Percentiles rank a stretch among this genome's conserved stretches.
phyloP scores from a whole-genome alignment of 2,888 invertebrate genomes.

The Aricia artaxerxes region DNA sequence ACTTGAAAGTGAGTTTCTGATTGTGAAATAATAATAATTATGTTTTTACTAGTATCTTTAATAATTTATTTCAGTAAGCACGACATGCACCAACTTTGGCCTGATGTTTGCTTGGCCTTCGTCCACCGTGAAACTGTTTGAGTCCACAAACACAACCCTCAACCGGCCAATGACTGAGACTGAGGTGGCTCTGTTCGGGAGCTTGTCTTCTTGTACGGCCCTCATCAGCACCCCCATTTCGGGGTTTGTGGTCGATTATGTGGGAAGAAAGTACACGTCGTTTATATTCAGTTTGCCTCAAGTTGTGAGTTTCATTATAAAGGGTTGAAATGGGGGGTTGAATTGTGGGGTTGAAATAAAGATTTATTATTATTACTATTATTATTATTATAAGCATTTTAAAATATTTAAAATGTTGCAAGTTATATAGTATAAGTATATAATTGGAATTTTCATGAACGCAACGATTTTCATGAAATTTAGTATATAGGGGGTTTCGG shows the following conservation, averaged over 20 bases:
- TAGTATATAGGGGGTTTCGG: too few relatives aligned
- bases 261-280: conserved; percentile 46
- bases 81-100: conserved; percentile 41
- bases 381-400: not conserved
- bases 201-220: conserved; percentile 44
- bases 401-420: not conserved
- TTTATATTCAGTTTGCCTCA: conserved; percentile 40
- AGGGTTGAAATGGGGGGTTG: too few relatives aligned
- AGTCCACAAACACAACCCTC: conserved; percentile 44
- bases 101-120: conserved; percentile 47
- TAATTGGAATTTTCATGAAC: too few relatives aligned
- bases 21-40: too few relatives aligned
- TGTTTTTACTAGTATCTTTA: not conserved
- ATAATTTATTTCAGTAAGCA: conserved; percentile 42
- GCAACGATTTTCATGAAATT: too few relatives aligned
- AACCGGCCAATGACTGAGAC: conserved; percentile 45
- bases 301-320: conserved; percentile 39
- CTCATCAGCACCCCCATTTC: conserved; percentile 43
- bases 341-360: too few relatives aligned
- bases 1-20: too few relatives aligned
- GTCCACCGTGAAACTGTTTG: conserved; percentile 43
- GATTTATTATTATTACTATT: too few relatives aligned
- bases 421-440: too few relatives aligned
- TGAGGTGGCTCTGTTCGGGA: conserved; percentile 45
- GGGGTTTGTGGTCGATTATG: conserved; percentile 42